A percentile compares a stretch with the other conserved stretches of the same genome.
Evolutionary conservation across 2,888 invertebrate genomes (phyloP).

Genomic region (Campopleginae sp.): DNA sequence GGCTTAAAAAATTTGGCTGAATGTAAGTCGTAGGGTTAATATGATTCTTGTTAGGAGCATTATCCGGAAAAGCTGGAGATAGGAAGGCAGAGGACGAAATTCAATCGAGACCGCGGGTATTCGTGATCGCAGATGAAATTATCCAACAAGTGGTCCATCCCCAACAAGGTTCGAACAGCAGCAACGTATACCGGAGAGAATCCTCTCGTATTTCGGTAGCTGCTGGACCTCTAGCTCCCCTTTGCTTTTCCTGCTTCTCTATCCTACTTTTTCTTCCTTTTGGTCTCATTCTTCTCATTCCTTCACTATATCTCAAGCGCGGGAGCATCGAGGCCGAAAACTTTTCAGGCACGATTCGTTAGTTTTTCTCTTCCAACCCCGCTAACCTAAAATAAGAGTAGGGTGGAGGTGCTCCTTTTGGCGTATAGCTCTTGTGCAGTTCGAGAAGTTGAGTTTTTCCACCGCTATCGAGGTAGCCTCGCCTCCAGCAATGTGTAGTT

Average conservation of each 20-base stretch:
- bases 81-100: slow-evolving; percentile 64
- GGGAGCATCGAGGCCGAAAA: slow-evolving; percentile 66
- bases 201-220: slow-evolving; percentile 65
- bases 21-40: slow-evolving; percentile 52
- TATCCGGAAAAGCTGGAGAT: slow-evolving; percentile 37
- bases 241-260: slow-evolving; percentile 46
- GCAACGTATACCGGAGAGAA: slow-evolving; percentile 43
- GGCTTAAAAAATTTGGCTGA: slow-evolving; percentile 18
- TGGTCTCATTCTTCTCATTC: slow-evolving; percentile 36
- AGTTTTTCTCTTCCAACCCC: slow-evolving; percentile 69
- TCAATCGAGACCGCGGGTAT: slow-evolving; percentile 66
- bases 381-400: slow-evolving; percentile 35
- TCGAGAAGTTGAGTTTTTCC: slow-evolving; percentile 67
- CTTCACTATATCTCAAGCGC: slow-evolving; percentile 51
- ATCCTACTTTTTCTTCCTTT: slow-evolving; percentile 20
- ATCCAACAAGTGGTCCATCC: slow-evolving; percentile 74
- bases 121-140: slow-evolving; percentile 71
- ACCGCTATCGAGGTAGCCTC: slow-evolving; percentile 54
- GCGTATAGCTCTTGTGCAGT: slow-evolving; percentile 38
- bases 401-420: neutral
- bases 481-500: slow-evolving; percentile 63
- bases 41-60: slow-evolving; percentile 57
- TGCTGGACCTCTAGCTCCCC: slow-evolving; percentile 39
- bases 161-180: slow-evolving; percentile 66
- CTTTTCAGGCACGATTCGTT: slow-evolving; percentile 75